A percentile compares a stretch with the other conserved stretches of the same genome.
Evolutionary conservation across 2,888 invertebrate species (phyloP).

Genomic region (Cyclophora albipunctata): DNA sequence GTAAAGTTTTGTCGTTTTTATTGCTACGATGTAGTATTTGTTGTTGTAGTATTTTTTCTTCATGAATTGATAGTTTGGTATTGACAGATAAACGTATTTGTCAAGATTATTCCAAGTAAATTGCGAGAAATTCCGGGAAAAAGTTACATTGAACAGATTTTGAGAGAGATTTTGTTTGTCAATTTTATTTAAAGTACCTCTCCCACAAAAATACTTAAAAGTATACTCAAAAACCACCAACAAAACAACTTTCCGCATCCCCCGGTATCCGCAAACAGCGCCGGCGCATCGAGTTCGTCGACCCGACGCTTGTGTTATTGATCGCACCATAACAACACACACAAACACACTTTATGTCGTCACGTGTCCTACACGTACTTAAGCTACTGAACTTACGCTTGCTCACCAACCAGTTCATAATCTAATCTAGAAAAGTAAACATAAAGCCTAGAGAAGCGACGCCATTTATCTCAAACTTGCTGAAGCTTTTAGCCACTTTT

Average conservation of each 20-base stretch:
- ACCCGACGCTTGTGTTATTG: conserved; percentile 67
- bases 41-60: too few species aligned
- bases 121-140: too few species aligned
- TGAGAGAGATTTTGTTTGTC: too few species aligned
- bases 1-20: too few species aligned
- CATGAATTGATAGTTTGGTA: too few species aligned
- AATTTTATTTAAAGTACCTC: too few species aligned
- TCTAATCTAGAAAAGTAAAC: not conserved
- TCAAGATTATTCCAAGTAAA: too few species aligned
- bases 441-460: not conserved
- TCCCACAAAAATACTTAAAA: too few species aligned
- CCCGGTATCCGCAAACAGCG: conserved; percentile 53
- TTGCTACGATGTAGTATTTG: too few species aligned
- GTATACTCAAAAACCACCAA: conserved; percentile 19
- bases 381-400: conserved; percentile 17
- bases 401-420: not conserved
- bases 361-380: conserved; percentile 13
- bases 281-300: conserved; percentile 57
- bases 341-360: conserved; percentile 20
- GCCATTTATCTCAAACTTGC: not conserved
- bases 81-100: too few species aligned
- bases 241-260: conserved; percentile 42
- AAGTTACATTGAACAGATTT: too few species aligned
- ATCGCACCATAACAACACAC: conserved; percentile 57
- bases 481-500: too few species aligned